Evolutionary conservation across 30 jellyfish, hydroid and myxozoan genomes (phyloP).

Genomic region (Pelagia noctiluca): DNA sequence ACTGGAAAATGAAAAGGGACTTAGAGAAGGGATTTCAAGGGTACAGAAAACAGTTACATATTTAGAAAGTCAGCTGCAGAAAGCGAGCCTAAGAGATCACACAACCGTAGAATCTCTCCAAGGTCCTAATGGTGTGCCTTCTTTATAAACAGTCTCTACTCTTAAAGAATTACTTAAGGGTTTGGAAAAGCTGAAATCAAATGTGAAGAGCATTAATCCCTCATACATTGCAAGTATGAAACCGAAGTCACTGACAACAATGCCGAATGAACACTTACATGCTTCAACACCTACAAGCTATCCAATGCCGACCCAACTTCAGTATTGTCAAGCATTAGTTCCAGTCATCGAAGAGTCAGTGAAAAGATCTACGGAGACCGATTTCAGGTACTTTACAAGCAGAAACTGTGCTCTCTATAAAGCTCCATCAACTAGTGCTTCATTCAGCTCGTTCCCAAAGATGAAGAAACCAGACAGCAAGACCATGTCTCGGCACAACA

Average conservation of each 20-base stretch:
- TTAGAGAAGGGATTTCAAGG: conserved; percentile 11
- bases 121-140: conserved; percentile 26
- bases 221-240: background rate
- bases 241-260: background rate
- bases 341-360: background rate
- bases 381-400: background rate
- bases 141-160: conserved; percentile 1
- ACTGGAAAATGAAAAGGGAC: conserved; percentile 15
- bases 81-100: conserved; percentile 36
- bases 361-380: background rate
- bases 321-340: background rate
- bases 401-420: background rate
- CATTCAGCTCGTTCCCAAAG: background rate
- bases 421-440: background rate
- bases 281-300: background rate
- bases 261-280: background rate
- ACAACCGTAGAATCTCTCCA: conserved; percentile 15
- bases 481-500: background rate
- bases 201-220: background rate
- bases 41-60: conserved; percentile 19
- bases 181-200: background rate
- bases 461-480: background rate
- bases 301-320: background rate
- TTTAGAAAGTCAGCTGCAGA: conserved; percentile 28
- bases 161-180: conserved; percentile 12